Base-by-base conservation (phyloP, 2,113 vertebrate species). In the Ailurus styani region DNA sequence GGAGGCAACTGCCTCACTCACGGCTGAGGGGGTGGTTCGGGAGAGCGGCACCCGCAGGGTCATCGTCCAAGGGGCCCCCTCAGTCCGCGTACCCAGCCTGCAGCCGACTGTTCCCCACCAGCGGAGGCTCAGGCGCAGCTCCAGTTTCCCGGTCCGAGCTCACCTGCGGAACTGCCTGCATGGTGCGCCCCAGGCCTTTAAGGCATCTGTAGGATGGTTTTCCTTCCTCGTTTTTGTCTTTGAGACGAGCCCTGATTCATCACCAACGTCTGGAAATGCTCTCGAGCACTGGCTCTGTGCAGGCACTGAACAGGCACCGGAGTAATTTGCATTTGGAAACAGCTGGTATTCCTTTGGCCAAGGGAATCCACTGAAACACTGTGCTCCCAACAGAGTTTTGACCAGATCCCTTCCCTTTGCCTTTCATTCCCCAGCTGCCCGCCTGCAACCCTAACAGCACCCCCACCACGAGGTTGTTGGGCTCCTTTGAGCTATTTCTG, bases 51-150 rank as follows among this genome's bases (percentile, higher is more conserved):
- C 62, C 42, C 52, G 10, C 6, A 4, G 14, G 42, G 42, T 27
- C 42, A 55, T 47, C 4, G 3, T 77, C 86, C 0, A 0, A 7
- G 42, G 52, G 1, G 18, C 20, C 57, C 25, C 20, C 20, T 8
- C 57, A 40, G 50, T 50, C 72, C 7, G 2, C 9, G 40, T 17
- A 14, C 50, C 45, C 37, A 11, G 11, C 52, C 8, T 62, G 8
- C 4, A 8, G 25, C 14, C 0, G 0, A 14, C 83, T 54, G 7
- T 1, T 34, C 11, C 1, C 11, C 21, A 23, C 7, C 11, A 5
- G 2, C 10, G 50, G 54, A 73, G 2, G 15, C 37, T 23, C 21
- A 5, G 62, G 18, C 47, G 1, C 12, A 15, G 72, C 31, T 66
- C 14, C 3, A 9, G 29, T 25, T 50, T 79, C 34, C 15, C 2